These are phyloP conservation scores for Barypeithes pellucidus DNA, from an alignment of 2,888 invertebrate genomes.

Conservation along the genomic window DNA sequence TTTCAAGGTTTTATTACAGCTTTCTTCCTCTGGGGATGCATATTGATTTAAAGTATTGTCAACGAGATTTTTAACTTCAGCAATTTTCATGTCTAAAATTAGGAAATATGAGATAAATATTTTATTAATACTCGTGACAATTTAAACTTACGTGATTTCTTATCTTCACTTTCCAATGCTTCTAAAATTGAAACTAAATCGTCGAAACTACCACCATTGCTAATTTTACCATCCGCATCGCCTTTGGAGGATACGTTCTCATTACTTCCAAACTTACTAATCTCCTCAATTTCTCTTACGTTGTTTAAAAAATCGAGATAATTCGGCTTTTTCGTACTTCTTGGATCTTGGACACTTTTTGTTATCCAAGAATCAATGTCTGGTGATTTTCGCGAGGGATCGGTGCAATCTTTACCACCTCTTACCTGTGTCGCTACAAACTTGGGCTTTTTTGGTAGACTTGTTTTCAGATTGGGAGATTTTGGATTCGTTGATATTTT, in stretches of 20 bases:
- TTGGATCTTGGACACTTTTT: slow-evolving; percentile 39
- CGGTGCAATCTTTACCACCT: slow-evolving; percentile 55
- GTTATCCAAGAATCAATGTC: slow-evolving; percentile 66
- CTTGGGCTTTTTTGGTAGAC: slow-evolving; percentile 33
- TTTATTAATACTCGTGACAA: not conserved
- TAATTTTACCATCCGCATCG: slow-evolving; percentile 50
- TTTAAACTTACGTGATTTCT: slow-evolving; percentile 66
- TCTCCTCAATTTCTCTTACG: slow-evolving; percentile 60
- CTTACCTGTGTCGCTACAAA: slow-evolving; percentile 55
- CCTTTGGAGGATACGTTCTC: not conserved
- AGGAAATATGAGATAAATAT: not conserved
- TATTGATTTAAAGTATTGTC: slow-evolving; percentile 59
- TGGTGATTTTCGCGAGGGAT: slow-evolving; percentile 43
- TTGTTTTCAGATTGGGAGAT: slow-evolving; percentile 35
- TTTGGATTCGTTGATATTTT: not conserved
- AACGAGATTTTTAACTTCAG: slow-evolving; percentile 66
- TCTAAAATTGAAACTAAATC: slow-evolving; percentile 71
- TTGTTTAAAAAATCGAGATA: slow-evolving; percentile 63
- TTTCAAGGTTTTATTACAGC: slow-evolving; percentile 1
- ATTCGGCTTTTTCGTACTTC: slow-evolving; percentile 56
- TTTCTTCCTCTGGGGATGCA: slow-evolving; percentile 28
- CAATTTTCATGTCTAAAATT: slow-evolving; percentile 64
- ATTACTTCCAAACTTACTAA: slow-evolving; percentile 10
- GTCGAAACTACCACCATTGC: slow-evolving; percentile 65
- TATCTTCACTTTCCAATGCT: slow-evolving; percentile 70